phyloP scores from a whole-genome alignment of 92 coral and sea anemone species.

The Epizoanthus fatuus region DNA sequence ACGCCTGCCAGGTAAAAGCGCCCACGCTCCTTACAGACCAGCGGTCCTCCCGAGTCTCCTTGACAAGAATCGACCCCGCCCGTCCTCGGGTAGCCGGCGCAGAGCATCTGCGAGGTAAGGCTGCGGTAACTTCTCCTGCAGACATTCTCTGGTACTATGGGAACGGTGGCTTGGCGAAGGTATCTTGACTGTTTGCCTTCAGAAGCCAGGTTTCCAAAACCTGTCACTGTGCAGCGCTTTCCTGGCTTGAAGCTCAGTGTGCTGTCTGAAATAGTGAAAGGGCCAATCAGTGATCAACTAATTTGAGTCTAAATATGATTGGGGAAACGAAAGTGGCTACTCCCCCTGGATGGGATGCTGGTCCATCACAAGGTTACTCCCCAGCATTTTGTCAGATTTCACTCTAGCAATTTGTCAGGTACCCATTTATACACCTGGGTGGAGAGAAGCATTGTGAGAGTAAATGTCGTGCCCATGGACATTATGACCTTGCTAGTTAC shows the following conservation, averaged over 20 bases:
- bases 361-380: too few species aligned
- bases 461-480: too few species aligned
- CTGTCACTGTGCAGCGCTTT: constrained; percentile 61
- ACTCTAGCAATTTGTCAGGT: too few species aligned
- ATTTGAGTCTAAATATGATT: too few species aligned
- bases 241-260: constrained; percentile 46
- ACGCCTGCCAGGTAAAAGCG: constrained; percentile 67
- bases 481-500: too few species aligned
- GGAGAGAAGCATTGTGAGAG: too few species aligned
- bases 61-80: constrained; percentile 72
- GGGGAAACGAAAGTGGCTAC: too few species aligned
- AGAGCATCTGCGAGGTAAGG: constrained; percentile 55
- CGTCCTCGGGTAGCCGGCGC: constrained; percentile 70
- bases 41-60: constrained; percentile 85
- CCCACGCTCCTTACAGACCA: constrained; percentile 64
- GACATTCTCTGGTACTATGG: constrained; percentile 16
- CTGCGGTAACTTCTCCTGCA: constrained; percentile 43
- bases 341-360: too few species aligned
- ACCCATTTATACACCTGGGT: too few species aligned
- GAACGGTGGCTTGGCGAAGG: constrained; percentile 63
- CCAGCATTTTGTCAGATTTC: too few species aligned
- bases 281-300: too few species aligned
- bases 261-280: neutral
- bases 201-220: constrained; percentile 56
- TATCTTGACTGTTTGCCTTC: constrained; percentile 49